phyloP scores from a whole-genome alignment of 1,140 invertebrate species.

The Drosophila azteca region DNA sequence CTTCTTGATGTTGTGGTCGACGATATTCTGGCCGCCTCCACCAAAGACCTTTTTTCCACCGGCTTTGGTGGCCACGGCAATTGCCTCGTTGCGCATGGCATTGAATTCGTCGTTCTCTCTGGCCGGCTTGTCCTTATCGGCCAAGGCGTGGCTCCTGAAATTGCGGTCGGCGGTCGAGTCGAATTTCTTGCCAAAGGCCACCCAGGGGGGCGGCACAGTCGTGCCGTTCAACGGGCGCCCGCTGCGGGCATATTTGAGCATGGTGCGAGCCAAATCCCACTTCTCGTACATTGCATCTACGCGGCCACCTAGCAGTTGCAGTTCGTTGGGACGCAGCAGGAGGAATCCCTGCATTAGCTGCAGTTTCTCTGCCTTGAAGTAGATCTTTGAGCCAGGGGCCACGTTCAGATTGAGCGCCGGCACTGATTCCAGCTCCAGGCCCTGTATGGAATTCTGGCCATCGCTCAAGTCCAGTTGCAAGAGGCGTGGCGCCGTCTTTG shows the following conservation, averaged over 20 bases:
- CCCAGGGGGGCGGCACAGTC: slow-evolving; percentile 94
- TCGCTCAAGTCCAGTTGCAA: slow-evolving; percentile 93
- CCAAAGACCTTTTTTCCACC: slow-evolving; percentile 90
- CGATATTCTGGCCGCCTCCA: slow-evolving; percentile 88
- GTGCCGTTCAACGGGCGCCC: slow-evolving; percentile 86
- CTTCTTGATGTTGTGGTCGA: slow-evolving; percentile 92
- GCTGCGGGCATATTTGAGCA: slow-evolving; percentile 89
- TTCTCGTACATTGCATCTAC: slow-evolving; percentile 93
- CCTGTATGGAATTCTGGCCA: slow-evolving; percentile 91
- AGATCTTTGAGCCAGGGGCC: slow-evolving; percentile 90
- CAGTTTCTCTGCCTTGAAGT: slow-evolving; percentile 85
- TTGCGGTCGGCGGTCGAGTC: slow-evolving; percentile 85
- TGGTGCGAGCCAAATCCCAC: slow-evolving; percentile 93
- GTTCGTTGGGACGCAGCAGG: slow-evolving; percentile 87
- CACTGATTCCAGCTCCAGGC: slow-evolving; percentile 88
- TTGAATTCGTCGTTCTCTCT: slow-evolving; percentile 93
- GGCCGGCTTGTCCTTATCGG: slow-evolving; percentile 86
- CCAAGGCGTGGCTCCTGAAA: slow-evolving; percentile 87
- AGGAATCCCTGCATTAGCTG: slow-evolving; percentile 88
- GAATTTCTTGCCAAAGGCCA: slow-evolving; percentile 93
- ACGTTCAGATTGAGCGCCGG: slow-evolving; percentile 88
- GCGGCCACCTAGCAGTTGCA: slow-evolving; percentile 90
- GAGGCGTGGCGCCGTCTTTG: slow-evolving; percentile 90
- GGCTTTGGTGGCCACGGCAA: slow-evolving; percentile 92
- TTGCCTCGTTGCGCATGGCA: slow-evolving; percentile 92